phyloP scores from a whole-genome alignment of 2,113 vertebrate species.

The Marmota monax region DNA sequence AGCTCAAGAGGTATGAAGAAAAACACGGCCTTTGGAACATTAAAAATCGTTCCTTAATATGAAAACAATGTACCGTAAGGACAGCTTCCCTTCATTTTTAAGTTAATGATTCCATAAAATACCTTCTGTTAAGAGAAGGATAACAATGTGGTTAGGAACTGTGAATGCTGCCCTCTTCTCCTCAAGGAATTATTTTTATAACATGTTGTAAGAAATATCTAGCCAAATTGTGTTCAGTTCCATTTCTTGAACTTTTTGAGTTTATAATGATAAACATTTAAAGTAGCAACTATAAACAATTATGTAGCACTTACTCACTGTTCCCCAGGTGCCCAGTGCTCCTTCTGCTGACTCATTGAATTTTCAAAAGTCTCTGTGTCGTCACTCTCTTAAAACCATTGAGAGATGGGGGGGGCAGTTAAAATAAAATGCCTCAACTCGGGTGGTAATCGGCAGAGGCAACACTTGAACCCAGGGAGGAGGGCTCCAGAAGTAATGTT shows the following conservation, averaged over 20 bases:
- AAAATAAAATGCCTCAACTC: not conserved
- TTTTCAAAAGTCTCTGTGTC: not conserved
- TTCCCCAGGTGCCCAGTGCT: not conserved
- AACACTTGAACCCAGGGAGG: not conserved
- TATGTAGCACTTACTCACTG: not conserved
- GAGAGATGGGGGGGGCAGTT: not conserved
- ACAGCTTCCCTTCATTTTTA: slow-evolving; percentile 30
- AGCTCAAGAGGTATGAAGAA: not conserved
- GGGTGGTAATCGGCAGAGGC: not conserved
- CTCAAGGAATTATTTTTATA: not conserved
- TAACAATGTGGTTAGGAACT: not conserved
- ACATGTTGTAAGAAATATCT: not conserved
- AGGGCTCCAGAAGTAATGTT: not conserved
- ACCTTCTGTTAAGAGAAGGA: not conserved
- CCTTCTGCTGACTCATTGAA: not conserved
- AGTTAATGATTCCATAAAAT: slow-evolving; percentile 33
- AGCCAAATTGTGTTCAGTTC: not conserved
- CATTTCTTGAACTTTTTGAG: not conserved
- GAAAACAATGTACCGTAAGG: not conserved
- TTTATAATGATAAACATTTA: slow-evolving; percentile 6
- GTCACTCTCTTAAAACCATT: not conserved
- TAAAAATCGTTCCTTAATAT: not conserved
- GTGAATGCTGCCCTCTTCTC: not conserved
- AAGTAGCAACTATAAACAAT: not conserved
- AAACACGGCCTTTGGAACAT: not conserved